Percentiles rank a stretch among this genome's conserved stretches.
Evolutionary conservation across 2,113 vertebrate genomes (phyloP).

Genomic region (Triplophysa siluroides): DNA sequence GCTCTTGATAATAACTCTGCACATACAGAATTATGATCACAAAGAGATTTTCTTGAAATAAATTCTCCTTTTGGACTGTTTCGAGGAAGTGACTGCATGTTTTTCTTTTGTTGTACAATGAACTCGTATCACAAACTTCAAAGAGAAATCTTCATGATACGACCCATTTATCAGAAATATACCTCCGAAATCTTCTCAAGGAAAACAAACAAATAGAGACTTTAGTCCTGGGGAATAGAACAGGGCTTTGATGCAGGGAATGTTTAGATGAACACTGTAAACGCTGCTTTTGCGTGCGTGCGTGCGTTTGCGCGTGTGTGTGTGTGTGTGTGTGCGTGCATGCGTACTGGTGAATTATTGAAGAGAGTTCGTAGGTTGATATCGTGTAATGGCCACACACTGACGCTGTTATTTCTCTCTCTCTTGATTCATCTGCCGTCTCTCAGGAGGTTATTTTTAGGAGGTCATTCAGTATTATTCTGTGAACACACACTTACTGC

Average conservation of each 20-base stretch:
- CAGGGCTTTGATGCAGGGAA: conserved; percentile 27
- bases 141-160: not conserved
- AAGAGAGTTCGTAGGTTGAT: conserved; percentile 53
- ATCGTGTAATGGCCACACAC: conserved; percentile 42
- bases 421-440: conserved; percentile 54
- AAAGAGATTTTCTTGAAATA: too few relatives aligned
- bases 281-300: not conserved
- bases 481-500: conserved; percentile 44
- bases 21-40: too few relatives aligned
- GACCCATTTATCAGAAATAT: conserved; percentile 2
- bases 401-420: conserved; percentile 48
- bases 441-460: conserved; percentile 55
- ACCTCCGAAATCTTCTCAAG: not conserved
- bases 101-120: not conserved
- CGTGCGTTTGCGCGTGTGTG: not conserved
- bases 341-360: conserved; percentile 51
- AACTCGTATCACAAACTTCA: conserved; percentile 17
- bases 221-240: conserved; percentile 13
- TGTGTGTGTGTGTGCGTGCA: not conserved
- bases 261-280: conserved; percentile 44
- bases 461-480: conserved; percentile 44
- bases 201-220: conserved; percentile 14
- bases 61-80: too few relatives aligned
- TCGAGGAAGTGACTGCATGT: not conserved
- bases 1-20: too few relatives aligned